Evolutionary conservation across 2,113 vertebrate species (phyloP), one percentile per base, ranked within the genome.

Genomic region (Elachura formosa): DNA sequence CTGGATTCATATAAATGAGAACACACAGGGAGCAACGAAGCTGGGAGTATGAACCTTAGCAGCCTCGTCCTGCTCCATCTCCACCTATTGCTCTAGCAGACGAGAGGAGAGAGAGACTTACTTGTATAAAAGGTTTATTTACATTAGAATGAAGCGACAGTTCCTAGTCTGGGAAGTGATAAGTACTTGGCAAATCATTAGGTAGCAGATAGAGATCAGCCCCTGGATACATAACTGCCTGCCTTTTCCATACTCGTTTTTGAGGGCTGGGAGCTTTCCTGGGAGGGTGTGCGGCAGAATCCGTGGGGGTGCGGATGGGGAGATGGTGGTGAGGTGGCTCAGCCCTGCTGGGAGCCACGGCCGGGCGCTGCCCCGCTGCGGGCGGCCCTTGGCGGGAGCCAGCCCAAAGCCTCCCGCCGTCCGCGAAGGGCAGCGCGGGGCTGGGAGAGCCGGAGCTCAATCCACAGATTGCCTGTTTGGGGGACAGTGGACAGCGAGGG

Each of bases 151-250:
- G 94, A 97, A 94, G 83, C 64, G 83, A 92, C 95, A 84, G 95
- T 77, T 95, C 90, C 83, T 45, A n/a, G 85, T 88, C 95, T 61
- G 92, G 64, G 83, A 74, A 93, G 89, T 76, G 95, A 93, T 84
- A 95, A 96, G 85, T 75, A 90, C 91, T 96, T 95, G 91, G 94
- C 93, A 89, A 94, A 76, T 90, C 93, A 87, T 95, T 93, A 91
- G 91, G 88, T n/a, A 72, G 73, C 84, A 92, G 93, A 94, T 93
- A 94, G 89, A 28, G 56, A 94, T 92, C 93, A 78, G 83, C 86
- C 91, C 21, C 88, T 75, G 90, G 79, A 83, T 90, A 55, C 79
- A 18, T 81, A 63, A 81, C 84, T 88, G 88, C 69, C 76, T 46
- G 69, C 34, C 40, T 89, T 81, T 90, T 46, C 67, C 61, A 33